A percentile compares a stretch with the other conserved stretches of the same genome.
phyloP scores from a whole-genome alignment of 2,797 vertebrate species.

The Bryconaethiops microstoma region DNA sequence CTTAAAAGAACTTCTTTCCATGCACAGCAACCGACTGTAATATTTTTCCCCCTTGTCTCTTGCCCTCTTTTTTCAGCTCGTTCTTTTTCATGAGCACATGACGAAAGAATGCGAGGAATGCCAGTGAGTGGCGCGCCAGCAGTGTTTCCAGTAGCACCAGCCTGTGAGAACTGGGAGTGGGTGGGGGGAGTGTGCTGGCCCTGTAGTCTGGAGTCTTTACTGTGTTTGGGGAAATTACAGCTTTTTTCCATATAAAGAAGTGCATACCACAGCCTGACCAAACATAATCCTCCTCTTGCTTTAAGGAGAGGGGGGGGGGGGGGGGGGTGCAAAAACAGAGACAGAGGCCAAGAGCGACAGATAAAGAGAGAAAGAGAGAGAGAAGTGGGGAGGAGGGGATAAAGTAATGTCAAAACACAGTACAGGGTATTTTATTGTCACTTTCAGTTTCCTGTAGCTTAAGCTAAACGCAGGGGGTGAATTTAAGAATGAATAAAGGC shows the following conservation, averaged over 20 bases:
- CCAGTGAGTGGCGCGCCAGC: slow-evolving; percentile 57
- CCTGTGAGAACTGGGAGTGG: slow-evolving; percentile 55
- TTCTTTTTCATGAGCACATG: slow-evolving; percentile 64
- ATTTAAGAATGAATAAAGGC: slow-evolving; percentile 39
- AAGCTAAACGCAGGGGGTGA: slow-evolving; percentile 28
- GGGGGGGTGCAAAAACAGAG: slow-evolving; percentile 12
- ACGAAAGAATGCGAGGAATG: slow-evolving; percentile 64
- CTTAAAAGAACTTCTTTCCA: slow-evolving; percentile 1
- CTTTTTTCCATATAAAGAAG: slow-evolving; percentile 67
- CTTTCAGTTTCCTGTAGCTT: slow-evolving; percentile 22
- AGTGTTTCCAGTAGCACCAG: slow-evolving; percentile 60
- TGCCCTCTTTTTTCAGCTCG: slow-evolving; percentile 38
- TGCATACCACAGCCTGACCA: slow-evolving; percentile 52
- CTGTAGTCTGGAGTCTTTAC: slow-evolving; percentile 51
- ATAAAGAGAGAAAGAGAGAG: slow-evolving; percentile 31
- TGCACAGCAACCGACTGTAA: slow-evolving; percentile 25
- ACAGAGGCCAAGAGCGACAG: neutral
- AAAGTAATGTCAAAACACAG: slow-evolving; percentile 25
- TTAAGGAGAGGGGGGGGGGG: slow-evolving; percentile 18
- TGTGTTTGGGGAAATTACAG: slow-evolving; percentile 60
- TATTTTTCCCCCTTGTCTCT: slow-evolving; percentile 34
- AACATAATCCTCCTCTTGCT: slow-evolving; percentile 41
- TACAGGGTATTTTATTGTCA: slow-evolving; percentile 32
- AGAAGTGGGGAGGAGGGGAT: neutral
- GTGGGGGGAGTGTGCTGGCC: slow-evolving; percentile 12